Base-by-base conservation (phyloP, 2,113 vertebrate species). In the Ceyx melanurus region DNA sequence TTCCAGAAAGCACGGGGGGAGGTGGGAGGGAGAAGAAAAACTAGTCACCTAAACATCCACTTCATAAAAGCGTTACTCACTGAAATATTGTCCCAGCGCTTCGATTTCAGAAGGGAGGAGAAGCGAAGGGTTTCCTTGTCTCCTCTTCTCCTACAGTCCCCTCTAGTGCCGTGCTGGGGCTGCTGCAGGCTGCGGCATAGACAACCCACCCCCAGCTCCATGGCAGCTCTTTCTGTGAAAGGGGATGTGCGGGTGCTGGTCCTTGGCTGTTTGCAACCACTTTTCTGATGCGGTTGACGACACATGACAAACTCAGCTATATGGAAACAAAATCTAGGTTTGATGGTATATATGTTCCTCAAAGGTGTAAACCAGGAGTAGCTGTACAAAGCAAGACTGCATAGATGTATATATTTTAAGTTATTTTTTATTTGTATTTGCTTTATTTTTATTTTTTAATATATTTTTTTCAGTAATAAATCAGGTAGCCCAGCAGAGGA, bases 211-310 rank as follows among this genome's bases (percentile, higher is more conserved):
- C 57, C 9, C 57, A 5, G 15, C 19, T n/a, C 40, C 40, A 7
- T 23, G 13, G 31, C 95, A 95, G 97, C 97, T 91, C 98, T 98
- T 99, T 99, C 98, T 98, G 98, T 98, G 96, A 96, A 91, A 97
- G 97, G 98, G 97, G 94, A 13, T 97, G 95, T 98, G 98, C 97
- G 48, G 68, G 89, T 98, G 99, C 96, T 98, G 99, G 96, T 99
- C 98, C 98, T 97, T 98, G 98, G 98, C 98, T 99, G 98, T 99
- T 98, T 99, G 99, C 98, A 94, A 98, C 99, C 99, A 99, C 99
- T 99, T 99, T 99, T 99, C 99, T 99, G 98, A 99, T 99, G 99
- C 98, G 99, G 99, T 99, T 99, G 99, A 99, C 99, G 98, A 99
- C 99, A 99, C 98, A 98, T 98, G 98, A 98, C 98, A 98, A 98